Conservation (phyloP, 2,888 invertebrate genomes). For the Taphrorychus bicolor region DNA sequence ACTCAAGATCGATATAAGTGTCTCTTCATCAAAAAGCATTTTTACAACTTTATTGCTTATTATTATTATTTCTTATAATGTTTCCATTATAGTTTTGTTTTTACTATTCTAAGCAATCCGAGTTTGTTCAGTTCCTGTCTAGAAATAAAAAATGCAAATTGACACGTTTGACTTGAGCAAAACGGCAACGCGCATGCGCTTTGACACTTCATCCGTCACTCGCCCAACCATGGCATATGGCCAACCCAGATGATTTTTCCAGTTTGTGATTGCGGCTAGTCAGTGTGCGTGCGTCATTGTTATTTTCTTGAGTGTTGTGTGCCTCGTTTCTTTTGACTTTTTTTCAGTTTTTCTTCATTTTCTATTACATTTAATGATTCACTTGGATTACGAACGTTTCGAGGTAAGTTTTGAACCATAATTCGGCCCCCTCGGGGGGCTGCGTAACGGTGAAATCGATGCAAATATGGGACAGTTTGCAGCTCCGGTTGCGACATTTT, state of each 20-base stretch:
- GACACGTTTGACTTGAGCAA: no score
- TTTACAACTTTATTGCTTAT: no score
- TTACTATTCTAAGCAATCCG: no score
- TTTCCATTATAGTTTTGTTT: no score
- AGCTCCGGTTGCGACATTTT: slow-evolving; percentile 34
- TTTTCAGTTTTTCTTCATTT: slow-evolving; percentile 32
- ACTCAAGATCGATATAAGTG: no score
- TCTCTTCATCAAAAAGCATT: no score
- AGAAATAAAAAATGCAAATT: no score
- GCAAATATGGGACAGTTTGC: slow-evolving; percentile 40
- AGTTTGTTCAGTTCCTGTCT: no score
- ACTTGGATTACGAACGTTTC: slow-evolving; percentile 28
- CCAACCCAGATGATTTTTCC: slow-evolving; percentile 35
- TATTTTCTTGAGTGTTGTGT: slow-evolving; percentile 38
- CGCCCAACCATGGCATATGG: background rate
- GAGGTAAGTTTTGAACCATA: slow-evolving; percentile 23
- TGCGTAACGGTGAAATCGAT: slow-evolving; percentile 11
- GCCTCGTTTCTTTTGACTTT: slow-evolving; percentile 39
- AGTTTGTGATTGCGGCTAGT: slow-evolving; percentile 39
- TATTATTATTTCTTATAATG: no score
- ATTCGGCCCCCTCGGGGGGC: background rate
- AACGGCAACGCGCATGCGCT: background rate
- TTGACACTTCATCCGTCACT: background rate
- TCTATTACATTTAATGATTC: slow-evolving; percentile 26
- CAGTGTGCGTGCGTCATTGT: slow-evolving; percentile 39